Conservation (phyloP, 2,113 vertebrate species). For the Rhinoptilus africanus region DNA sequence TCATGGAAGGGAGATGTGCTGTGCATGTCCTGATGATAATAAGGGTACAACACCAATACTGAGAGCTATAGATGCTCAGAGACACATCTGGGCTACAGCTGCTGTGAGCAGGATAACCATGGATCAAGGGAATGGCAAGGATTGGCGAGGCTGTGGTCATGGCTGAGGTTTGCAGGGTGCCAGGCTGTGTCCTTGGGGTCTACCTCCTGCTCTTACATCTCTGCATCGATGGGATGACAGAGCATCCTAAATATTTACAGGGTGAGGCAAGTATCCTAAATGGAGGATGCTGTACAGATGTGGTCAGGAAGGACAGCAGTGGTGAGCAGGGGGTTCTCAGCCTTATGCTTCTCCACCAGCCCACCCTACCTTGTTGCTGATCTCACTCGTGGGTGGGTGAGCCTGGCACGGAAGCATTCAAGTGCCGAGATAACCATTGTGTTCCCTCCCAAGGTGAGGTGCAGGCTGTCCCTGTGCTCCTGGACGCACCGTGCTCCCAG, state of each 20-base stretch:
- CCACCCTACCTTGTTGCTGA: no score
- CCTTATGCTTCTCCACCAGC: neutral
- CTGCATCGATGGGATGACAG: neutral
- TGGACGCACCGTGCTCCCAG: neutral
- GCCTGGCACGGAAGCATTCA: neutral
- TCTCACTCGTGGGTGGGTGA: neutral
- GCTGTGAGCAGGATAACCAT: neutral
- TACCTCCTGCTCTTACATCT: neutral
- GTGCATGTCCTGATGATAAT: neutral
- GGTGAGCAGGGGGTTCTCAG: neutral
- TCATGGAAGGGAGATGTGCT: neutral
- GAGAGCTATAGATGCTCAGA: neutral
- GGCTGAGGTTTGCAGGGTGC: neutral
- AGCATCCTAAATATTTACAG: neutral
- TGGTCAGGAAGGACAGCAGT: neutral
- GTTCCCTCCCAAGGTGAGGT: neutral
- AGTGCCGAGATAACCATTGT: neutral
- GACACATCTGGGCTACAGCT: neutral
- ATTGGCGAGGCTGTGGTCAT: neutral
- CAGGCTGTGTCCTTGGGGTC: neutral
- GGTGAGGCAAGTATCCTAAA: neutral
- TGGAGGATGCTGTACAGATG: neutral
- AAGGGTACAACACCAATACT: neutral
- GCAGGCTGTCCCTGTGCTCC: accelerated
- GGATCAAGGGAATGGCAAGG: neutral